Percentiles rank a stretch among this genome's conserved stretches.
Evolutionary conservation across 2,113 vertebrate genomes (phyloP).

Genomic region (Oenanthe oenanthe): DNA sequence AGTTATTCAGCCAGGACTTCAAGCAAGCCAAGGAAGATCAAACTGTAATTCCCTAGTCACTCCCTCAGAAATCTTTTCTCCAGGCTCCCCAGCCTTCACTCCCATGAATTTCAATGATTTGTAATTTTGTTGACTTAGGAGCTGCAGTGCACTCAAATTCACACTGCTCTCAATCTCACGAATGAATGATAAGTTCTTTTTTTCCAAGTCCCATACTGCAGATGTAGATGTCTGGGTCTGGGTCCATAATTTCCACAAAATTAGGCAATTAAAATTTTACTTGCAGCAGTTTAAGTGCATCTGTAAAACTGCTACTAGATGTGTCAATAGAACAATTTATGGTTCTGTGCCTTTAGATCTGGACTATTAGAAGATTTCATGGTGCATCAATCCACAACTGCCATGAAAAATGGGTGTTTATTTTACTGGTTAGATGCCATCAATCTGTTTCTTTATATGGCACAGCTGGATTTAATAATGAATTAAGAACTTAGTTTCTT

Average conservation of each 20-base stretch:
- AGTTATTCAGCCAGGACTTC: background rate
- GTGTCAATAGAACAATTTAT: conserved; percentile 3
- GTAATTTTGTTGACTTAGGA: background rate
- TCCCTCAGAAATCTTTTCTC: background rate
- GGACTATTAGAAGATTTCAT: background rate
- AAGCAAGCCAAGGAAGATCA: background rate
- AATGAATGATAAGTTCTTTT: background rate
- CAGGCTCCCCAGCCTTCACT: background rate
- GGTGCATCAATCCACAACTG: background rate
- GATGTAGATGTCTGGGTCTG: background rate
- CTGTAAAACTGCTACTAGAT: background rate
- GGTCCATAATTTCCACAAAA: conserved; percentile 21
- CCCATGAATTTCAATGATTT: background rate
- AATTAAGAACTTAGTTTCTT: background rate
- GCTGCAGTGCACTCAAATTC: background rate
- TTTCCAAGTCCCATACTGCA: background rate
- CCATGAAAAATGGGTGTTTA: conserved; percentile 4
- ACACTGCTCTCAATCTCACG: background rate
- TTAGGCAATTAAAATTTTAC: conserved; percentile 37
- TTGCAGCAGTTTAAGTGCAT: background rate
- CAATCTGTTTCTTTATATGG: background rate
- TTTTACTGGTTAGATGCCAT: background rate
- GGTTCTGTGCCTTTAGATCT: background rate
- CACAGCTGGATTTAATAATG: conserved; percentile 8
- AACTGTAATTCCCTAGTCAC: background rate